Evolutionary conservation across 2,113 vertebrate genomes (phyloP).

Genomic region (Crotalus viridis): DNA sequence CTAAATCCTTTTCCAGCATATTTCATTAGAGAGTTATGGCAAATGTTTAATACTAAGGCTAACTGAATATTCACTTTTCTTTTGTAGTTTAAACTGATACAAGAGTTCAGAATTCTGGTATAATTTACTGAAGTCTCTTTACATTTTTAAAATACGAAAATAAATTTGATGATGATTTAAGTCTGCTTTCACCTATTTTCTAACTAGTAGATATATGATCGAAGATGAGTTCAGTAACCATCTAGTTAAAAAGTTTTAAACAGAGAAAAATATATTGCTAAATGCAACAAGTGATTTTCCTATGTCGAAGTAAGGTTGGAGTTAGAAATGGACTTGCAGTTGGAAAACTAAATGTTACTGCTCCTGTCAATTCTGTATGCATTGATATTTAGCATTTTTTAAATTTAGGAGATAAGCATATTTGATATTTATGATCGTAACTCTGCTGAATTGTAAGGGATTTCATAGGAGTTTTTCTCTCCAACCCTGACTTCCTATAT

Average conservation of each 20-base stretch:
- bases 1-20: neutral
- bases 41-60: too few relatives aligned
- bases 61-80: too few relatives aligned
- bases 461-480: neutral
- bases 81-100: neutral
- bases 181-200: too few relatives aligned
- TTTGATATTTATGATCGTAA: neutral
- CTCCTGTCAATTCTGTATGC: neutral
- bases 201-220: too few relatives aligned
- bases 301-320: neutral
- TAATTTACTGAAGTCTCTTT: neutral
- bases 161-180: neutral
- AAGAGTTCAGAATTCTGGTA: neutral
- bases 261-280: neutral
- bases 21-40: neutral
- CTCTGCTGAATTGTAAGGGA: neutral
- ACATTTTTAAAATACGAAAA: neutral
- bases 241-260: neutral
- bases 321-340: neutral
- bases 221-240: neutral
- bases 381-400: neutral
- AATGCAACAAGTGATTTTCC: neutral
- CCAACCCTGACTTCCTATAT: too few relatives aligned
- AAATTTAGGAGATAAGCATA: neutral
- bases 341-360: neutral